phyloP scores from a whole-genome alignment of 1,140 invertebrate genomes.

The Holcopasites calliopsidis region DNA sequence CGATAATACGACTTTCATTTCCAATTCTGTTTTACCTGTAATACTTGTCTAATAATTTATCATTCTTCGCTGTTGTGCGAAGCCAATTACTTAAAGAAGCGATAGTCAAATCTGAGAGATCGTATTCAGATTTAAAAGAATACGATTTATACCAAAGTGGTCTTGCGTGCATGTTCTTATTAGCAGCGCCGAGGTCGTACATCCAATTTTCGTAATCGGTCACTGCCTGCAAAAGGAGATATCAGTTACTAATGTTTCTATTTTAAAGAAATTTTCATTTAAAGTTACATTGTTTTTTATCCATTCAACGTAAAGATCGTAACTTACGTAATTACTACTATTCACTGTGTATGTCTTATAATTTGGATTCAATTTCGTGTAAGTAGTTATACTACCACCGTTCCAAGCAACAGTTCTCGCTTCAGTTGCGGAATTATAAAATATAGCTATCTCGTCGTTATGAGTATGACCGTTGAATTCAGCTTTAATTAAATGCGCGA shows the following conservation, averaged over 20 bases:
- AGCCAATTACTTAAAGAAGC: slow-evolving; percentile 72
- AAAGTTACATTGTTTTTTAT: background rate
- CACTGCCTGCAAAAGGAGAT: slow-evolving; percentile 79
- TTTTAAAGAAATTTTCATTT: background rate
- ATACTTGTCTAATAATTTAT: slow-evolving; percentile 63
- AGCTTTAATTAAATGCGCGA: slow-evolving; percentile 84
- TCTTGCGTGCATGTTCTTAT: slow-evolving; percentile 78
- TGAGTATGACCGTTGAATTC: slow-evolving; percentile 93
- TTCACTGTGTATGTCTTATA: slow-evolving; percentile 89
- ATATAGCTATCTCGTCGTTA: slow-evolving; percentile 86
- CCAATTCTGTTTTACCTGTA: slow-evolving; percentile 40
- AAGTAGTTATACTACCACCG: slow-evolving; percentile 86
- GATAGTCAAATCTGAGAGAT: slow-evolving; percentile 74
- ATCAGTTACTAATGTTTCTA: slow-evolving; percentile 7
- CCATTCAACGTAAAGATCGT: background rate
- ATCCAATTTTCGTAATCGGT: slow-evolving; percentile 87
- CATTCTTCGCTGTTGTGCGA: slow-evolving; percentile 65
- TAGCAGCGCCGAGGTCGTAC: slow-evolving; percentile 89
- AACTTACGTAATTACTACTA: slow-evolving; percentile 81
- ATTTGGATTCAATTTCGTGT: slow-evolving; percentile 86
- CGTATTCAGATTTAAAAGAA: slow-evolving; percentile 84
- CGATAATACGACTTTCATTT: background rate
- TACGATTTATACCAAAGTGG: slow-evolving; percentile 86
- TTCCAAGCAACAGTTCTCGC: slow-evolving; percentile 88
- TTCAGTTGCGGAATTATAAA: slow-evolving; percentile 79